phyloP scores from a whole-genome alignment of 2,888 invertebrate species.

The Lydus trimaculatus region DNA sequence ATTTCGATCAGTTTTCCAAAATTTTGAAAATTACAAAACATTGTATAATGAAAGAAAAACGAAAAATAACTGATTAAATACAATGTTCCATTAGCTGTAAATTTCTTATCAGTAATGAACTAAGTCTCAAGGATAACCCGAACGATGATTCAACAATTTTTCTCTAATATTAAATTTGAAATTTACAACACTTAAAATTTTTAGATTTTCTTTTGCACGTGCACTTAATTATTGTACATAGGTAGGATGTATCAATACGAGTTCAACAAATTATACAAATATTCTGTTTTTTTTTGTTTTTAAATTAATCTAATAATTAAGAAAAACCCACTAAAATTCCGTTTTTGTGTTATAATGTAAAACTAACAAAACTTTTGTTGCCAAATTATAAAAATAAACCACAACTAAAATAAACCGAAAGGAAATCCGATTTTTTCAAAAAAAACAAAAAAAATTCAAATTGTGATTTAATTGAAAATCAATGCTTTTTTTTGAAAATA shows the following conservation, averaged over 20 bases:
- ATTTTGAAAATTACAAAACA: slow-evolving; percentile 29
- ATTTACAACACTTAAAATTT: slow-evolving; percentile 14
- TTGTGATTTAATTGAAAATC: neutral
- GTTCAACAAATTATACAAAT: neutral
- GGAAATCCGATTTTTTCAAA: neutral
- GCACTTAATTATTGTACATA: neutral
- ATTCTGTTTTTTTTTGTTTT: neutral
- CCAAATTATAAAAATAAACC: slow-evolving; percentile 4
- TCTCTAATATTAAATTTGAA: slow-evolving; percentile 18
- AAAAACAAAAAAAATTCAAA: no score
- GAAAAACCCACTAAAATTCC: neutral
- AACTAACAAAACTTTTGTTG: neutral
- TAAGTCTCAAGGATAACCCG: slow-evolving; percentile 38
- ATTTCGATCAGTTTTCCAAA: slow-evolving; percentile 30
- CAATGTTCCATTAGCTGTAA: slow-evolving; percentile 31
- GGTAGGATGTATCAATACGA: neutral
- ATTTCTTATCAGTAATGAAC: slow-evolving; percentile 35
- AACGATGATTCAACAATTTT: slow-evolving; percentile 36
- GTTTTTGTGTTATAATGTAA: neutral
- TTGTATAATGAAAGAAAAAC: slow-evolving; percentile 31
- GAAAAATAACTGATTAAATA: slow-evolving; percentile 34
- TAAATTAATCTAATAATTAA: neutral
- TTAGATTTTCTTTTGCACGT: slow-evolving; percentile 3
- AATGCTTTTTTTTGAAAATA: neutral
- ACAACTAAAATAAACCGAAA: neutral